Percentiles rank a stretch among this genome's conserved stretches.
These are phyloP conservation scores for Melanotaenia parkinsoni DNA, from an alignment of 2,797 vertebrate species.

Conservation along the genomic window DNA sequence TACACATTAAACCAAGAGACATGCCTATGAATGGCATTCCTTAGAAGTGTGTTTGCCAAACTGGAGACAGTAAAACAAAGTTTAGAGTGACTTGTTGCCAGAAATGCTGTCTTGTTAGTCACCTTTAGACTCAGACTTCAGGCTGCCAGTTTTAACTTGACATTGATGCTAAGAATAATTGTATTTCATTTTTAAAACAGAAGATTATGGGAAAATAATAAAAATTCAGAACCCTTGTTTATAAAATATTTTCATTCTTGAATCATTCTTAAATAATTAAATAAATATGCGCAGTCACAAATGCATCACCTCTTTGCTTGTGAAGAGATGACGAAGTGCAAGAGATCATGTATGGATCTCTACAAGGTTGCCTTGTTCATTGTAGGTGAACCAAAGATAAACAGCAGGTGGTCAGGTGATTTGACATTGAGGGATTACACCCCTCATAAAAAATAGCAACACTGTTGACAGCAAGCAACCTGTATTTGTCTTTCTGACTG, in stretches of 20 bases:
- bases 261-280: not conserved
- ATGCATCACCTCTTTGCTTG: not conserved
- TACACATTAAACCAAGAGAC: slow-evolving; percentile 69
- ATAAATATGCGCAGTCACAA: not conserved
- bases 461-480: slow-evolving; percentile 29
- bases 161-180: not conserved
- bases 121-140: slow-evolving; percentile 52
- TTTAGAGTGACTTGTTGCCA: slow-evolving; percentile 38
- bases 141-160: slow-evolving; percentile 20
- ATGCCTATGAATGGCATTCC: slow-evolving; percentile 67
- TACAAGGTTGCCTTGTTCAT: slow-evolving; percentile 17
- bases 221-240: not conserved
- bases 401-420: slow-evolving; percentile 41
- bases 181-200: not conserved
- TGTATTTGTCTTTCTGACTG: slow-evolving; percentile 43
- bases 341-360: slow-evolving; percentile 13
- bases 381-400: slow-evolving; percentile 27
- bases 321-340: slow-evolving; percentile 12
- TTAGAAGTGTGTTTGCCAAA: slow-evolving; percentile 51
- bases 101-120: slow-evolving; percentile 14
- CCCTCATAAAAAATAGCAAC: slow-evolving; percentile 31
- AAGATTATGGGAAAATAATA: not conserved
- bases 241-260: not conserved
- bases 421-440: slow-evolving; percentile 25
- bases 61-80: slow-evolving; percentile 41